These are phyloP conservation scores for Lochmaea crataegi DNA, from an alignment of 2,888 invertebrate species.

Conservation along the genomic window DNA sequence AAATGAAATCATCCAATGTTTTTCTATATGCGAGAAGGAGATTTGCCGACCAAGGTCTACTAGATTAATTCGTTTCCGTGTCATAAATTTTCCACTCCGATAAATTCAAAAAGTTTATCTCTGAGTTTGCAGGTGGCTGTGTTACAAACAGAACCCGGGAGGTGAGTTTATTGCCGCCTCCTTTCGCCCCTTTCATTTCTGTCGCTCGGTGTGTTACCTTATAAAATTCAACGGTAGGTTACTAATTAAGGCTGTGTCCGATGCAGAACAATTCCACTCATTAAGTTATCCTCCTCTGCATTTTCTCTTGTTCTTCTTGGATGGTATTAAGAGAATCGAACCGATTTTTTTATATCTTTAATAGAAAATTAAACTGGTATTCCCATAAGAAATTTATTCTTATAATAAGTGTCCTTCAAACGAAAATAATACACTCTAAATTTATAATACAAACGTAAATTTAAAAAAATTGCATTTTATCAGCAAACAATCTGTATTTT, in stretches of 20 bases:
- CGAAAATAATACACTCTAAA: too few relatives aligned
- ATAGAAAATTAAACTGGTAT: background rate
- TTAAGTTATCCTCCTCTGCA: slow-evolving; percentile 40
- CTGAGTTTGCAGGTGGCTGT: slow-evolving; percentile 32
- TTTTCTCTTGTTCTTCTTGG: background rate
- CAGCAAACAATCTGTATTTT: too few relatives aligned
- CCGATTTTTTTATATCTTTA: background rate
- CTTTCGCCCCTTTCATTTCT: slow-evolving; percentile 4
- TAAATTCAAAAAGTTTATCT: slow-evolving; percentile 42
- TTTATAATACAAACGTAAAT: too few relatives aligned
- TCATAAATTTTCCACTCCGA: slow-evolving; percentile 31
- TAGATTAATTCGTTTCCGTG: slow-evolving; percentile 20
- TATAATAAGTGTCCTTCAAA: too few relatives aligned
- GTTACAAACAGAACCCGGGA: slow-evolving; percentile 28
- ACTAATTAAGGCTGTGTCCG: slow-evolving; percentile 58
- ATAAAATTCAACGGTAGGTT: slow-evolving; percentile 48
- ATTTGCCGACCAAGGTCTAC: slow-evolving; percentile 9
- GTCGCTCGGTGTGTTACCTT: slow-evolving; percentile 33
- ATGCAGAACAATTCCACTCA: slow-evolving; percentile 58
- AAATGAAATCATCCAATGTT: background rate
- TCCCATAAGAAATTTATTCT: too few relatives aligned
- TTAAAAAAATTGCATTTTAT: too few relatives aligned
- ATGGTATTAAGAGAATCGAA: background rate
- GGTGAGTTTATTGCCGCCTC: slow-evolving; percentile 26
- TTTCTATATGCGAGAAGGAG: background rate